Base-by-base conservation (phyloP, 2,888 invertebrate species). In the Eilema depressum region DNA sequence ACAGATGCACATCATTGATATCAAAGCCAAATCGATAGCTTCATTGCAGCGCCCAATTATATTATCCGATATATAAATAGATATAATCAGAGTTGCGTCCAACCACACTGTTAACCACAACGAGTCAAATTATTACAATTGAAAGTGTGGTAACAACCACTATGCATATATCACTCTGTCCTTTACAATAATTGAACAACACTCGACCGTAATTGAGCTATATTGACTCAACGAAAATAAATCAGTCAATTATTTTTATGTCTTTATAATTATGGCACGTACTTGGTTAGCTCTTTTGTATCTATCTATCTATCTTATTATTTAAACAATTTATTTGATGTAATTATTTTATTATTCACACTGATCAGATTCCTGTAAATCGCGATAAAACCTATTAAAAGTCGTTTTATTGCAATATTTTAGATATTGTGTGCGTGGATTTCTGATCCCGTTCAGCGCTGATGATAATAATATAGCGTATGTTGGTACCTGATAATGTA, bases 11-110 rank as follows among this genome's bases (percentile, higher is more conserved):
- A 57, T 66, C 64, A 68, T 69, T 59, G 64, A 60, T 78, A 77
- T 73, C 66, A 75, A 75, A 74, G 71, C 74, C 80, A 75, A 75
- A 4, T 82, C 73, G 82, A 81, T 81, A 77, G 75, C 75, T 81
- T 76, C 71, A 81, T 85, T 77, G 73, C 37, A 41, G 71, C 66
- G 64, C 63, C 68, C n/a, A n/a, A n/a, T n/a, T n/a, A 67, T 76
- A 76, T 78, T 74, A 77, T 75, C 75, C 72, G 74, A 73, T 68
- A n/a, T n/a, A 47, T 41, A 17, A 41, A 41, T 41, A 7, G 3
- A 0, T 47, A 47, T 20, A 53, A 53, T 53, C 20, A 47, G 76
- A 60, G 70, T 65, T 65, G 74, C 71, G 72, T 76, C 62, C 69
- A 67, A 78, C 79, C 83, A 57, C 78, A 75, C 3, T 4, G 20